These are phyloP conservation scores for Neoaliturus tenellus DNA, from an alignment of 2,888 invertebrate species.

Conservation along the genomic window DNA sequence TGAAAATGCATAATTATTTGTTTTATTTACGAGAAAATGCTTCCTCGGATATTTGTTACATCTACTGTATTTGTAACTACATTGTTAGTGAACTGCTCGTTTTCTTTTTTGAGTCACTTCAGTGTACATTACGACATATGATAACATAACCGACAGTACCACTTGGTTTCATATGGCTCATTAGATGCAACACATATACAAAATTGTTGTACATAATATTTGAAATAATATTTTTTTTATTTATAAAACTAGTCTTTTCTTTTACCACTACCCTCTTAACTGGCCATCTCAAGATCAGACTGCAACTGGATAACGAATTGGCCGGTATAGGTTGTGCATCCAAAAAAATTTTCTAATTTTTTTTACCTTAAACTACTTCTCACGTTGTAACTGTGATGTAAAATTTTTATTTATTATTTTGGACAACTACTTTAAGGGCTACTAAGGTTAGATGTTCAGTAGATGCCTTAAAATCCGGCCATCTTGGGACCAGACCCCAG, in stretches of 20 bases:
- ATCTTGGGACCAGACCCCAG: too few relatives aligned
- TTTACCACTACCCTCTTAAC: too few relatives aligned
- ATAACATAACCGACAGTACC: neutral
- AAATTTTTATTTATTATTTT: too few relatives aligned
- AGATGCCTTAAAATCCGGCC: too few relatives aligned
- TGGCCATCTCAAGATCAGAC: too few relatives aligned
- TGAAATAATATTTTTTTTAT: neutral
- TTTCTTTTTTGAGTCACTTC: neutral
- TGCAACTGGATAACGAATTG: too few relatives aligned
- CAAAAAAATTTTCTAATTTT: too few relatives aligned
- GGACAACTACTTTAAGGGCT: too few relatives aligned
- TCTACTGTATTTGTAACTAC: neutral
- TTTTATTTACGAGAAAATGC: neutral
- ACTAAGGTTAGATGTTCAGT: too few relatives aligned
- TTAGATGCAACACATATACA: conserved; percentile 19
- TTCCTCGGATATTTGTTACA: conserved; percentile 12
- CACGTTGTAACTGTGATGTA: too few relatives aligned
- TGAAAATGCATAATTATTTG: neutral
- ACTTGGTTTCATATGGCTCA: conserved; percentile 33
- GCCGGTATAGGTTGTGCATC: too few relatives aligned
- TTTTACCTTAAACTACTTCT: too few relatives aligned
- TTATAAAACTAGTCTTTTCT: neutral
- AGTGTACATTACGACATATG: conserved; percentile 5
- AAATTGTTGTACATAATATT: conserved; percentile 29
- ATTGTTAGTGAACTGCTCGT: neutral